A percentile compares a stretch with the other conserved stretches of the same genome.
Evolutionary conservation across 2,113 vertebrate species (phyloP).

Genomic region (Mionectes macconnelli): DNA sequence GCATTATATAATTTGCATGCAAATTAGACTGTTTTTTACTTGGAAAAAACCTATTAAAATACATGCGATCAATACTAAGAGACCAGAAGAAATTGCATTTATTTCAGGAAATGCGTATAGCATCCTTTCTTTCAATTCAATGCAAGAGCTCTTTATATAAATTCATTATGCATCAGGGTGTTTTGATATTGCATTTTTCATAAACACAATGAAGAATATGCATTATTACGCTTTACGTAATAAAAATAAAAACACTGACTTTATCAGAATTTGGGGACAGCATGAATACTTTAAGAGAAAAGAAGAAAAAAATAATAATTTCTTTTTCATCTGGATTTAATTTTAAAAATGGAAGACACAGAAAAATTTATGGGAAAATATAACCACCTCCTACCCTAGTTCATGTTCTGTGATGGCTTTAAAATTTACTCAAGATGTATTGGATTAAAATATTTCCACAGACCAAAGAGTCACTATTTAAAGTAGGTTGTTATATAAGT

Average conservation of each 20-base stretch:
- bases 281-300: not conserved
- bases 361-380: not conserved
- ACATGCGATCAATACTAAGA: constrained; percentile 54
- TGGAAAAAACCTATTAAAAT: constrained; percentile 60
- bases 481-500: constrained; percentile 9
- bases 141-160: constrained; percentile 17
- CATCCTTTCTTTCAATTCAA: constrained; percentile 24
- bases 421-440: constrained; percentile 1
- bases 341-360: not conserved
- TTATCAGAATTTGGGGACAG: not conserved
- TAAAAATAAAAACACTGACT: constrained; percentile 8
- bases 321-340: not conserved
- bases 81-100: constrained; percentile 57
- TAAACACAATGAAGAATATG: not conserved
- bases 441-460: constrained; percentile 26
- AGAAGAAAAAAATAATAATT: not conserved
- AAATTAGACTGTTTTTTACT: constrained; percentile 63
- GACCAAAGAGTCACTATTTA: not conserved
- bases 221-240: not conserved
- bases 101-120: constrained; percentile 50
- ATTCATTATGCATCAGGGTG: not conserved
- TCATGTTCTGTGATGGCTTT: not conserved
- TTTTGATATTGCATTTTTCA: constrained; percentile 2
- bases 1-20: constrained; percentile 62
- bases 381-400: not conserved